Evolutionary conservation across 1,140 invertebrate genomes (phyloP).

Genomic region (Nasonia vitripennis): DNA sequence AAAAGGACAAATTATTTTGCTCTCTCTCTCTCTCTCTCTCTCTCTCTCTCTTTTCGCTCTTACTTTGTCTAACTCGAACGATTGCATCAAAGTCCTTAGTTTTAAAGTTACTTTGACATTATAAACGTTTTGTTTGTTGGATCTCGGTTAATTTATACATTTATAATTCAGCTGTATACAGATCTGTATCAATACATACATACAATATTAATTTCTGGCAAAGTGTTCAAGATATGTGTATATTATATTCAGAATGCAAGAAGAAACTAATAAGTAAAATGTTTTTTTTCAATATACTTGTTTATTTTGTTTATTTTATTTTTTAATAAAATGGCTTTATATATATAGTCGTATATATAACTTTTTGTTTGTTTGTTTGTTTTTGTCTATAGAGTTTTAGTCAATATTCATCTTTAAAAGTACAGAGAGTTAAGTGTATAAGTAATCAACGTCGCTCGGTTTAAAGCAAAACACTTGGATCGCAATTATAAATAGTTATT

Average conservation of each 20-base stretch:
- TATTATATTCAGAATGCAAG: neutral
- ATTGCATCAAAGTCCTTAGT: neutral
- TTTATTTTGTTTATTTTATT: conserved; percentile 38
- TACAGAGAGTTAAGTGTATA: conserved; percentile 11
- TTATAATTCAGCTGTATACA: too few relatives aligned
- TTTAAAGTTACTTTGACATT: neutral
- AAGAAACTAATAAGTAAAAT: conserved; percentile 26
- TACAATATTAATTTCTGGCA: neutral
- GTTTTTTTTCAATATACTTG: conserved; percentile 1
- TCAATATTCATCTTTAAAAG: conserved; percentile 41
- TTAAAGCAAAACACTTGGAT: conserved; percentile 32
- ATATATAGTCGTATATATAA: neutral
- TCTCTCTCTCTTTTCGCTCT: neutral
- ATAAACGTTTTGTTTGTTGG: neutral
- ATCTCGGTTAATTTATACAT: neutral
- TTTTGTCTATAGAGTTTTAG: neutral
- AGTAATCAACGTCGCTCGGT: neutral
- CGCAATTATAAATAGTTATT: conserved; percentile 40
- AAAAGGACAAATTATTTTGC: neutral
- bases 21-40: neutral
- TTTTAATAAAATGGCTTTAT: conserved; percentile 39
- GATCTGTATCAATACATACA: neutral
- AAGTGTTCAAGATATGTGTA: conserved; percentile 1
- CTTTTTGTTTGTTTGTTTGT: neutral
- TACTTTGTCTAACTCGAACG: neutral